Evolutionary conservation across 2,797 vertebrate species (phyloP).

Genomic region (Peromyscus attwateri): DNA sequence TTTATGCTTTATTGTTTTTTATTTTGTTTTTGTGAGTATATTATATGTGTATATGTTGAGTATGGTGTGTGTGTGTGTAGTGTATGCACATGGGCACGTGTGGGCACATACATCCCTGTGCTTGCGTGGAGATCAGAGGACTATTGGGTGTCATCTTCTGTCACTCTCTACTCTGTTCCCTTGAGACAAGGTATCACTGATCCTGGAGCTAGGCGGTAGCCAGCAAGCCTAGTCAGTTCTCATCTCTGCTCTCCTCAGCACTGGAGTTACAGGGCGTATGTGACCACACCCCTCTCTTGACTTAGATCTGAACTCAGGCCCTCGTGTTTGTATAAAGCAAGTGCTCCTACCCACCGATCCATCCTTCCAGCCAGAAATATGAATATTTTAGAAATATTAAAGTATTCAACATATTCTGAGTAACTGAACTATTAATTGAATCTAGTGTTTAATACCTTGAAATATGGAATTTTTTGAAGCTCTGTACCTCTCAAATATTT

Average conservation of each 20-base stretch:
- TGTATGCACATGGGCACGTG: not conserved
- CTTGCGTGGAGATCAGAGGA: not conserved
- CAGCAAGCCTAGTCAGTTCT: not conserved
- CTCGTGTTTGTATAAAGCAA: not conserved
- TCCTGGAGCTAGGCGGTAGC: not conserved
- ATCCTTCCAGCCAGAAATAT: not conserved
- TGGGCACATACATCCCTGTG: not conserved
- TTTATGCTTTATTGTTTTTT: not conserved
- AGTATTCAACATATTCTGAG: slow-evolving; percentile 26
- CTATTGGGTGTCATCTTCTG: not conserved
- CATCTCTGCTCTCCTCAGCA: not conserved
- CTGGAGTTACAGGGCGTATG: not conserved
- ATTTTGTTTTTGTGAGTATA: not conserved
- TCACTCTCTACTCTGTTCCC: not conserved
- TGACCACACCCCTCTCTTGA: not conserved
- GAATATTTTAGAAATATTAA: slow-evolving; percentile 40
- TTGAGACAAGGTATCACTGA: not conserved
- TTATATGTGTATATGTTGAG: not conserved
- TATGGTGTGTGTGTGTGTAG: not conserved
- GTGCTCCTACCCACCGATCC: not conserved
- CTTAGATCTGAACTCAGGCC: not conserved
- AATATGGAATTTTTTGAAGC: slow-evolving; percentile 13
- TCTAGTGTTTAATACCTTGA: slow-evolving; percentile 14
- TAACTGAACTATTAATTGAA: slow-evolving; percentile 41
- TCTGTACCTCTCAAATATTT: slow-evolving; percentile 65